Percentiles rank a stretch among this genome's conserved stretches.
These are phyloP conservation scores for Nomia melanderi DNA, from an alignment of 1,140 invertebrate species.

Conservation along the genomic window DNA sequence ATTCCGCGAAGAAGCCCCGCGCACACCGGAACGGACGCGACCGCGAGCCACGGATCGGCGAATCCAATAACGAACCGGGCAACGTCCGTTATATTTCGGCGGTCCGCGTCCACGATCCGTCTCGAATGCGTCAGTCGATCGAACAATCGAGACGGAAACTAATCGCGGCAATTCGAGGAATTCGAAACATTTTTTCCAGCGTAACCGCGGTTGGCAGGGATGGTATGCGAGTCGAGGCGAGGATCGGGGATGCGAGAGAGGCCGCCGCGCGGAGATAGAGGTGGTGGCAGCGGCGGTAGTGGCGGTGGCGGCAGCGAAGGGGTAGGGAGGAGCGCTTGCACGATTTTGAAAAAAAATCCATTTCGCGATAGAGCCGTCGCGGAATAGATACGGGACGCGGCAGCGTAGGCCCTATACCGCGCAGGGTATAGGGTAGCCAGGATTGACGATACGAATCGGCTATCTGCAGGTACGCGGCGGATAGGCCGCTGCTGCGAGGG, in stretches of 20 bases:
- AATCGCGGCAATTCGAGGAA: conserved; percentile 64
- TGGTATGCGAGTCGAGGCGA: conserved; percentile 1
- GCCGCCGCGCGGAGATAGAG: not conserved
- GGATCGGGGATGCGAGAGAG: not conserved
- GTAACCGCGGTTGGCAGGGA: conserved; percentile 18
- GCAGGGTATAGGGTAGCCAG: conserved; percentile 57
- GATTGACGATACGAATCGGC: conserved; percentile 69
- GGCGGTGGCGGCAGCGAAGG: conserved; percentile 8
- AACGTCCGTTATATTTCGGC: not conserved
- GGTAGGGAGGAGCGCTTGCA: conserved; percentile 48
- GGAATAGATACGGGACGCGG: conserved; percentile 66
- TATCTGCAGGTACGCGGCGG: conserved; percentile 62
- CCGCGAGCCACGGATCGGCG: conserved; percentile 13
- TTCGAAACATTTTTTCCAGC: conserved; percentile 63
- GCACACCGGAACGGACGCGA: not conserved
- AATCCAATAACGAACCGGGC: conserved; percentile 37
- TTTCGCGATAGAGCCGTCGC: conserved; percentile 67
- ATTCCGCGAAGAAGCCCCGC: not conserved
- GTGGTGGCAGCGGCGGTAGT: not conserved
- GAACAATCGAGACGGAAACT: conserved; percentile 66
- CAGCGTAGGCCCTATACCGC: conserved; percentile 47
- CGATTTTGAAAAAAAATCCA: conserved; percentile 68
- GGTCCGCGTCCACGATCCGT: not conserved
- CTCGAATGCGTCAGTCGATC: conserved; percentile 21
- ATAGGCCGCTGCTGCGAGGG: not conserved